A percentile compares a stretch with the other conserved stretches of the same genome.
These are phyloP conservation scores for Linyphia triangularis DNA, from an alignment of 2,888 invertebrate genomes.

Conservation along the genomic window DNA sequence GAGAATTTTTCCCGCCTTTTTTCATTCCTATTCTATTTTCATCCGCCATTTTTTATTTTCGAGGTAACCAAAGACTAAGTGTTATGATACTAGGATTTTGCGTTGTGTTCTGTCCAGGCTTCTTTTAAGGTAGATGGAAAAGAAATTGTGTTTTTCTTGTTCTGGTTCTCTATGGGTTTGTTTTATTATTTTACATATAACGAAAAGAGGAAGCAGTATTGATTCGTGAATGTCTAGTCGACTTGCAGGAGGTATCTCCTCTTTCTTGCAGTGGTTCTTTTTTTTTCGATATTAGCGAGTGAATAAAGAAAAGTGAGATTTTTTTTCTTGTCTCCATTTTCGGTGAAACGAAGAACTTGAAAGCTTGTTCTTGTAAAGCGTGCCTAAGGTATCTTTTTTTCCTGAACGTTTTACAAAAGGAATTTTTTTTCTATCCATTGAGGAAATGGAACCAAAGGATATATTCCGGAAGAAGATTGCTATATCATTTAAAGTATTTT, in stretches of 20 bases:
- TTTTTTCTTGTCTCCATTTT: background rate
- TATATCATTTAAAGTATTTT: too few species aligned
- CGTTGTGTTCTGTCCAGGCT: background rate
- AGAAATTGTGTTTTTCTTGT: background rate
- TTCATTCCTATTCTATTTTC: constrained; percentile 59
- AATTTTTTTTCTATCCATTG: too few species aligned
- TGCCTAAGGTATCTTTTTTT: background rate
- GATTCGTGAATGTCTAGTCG: constrained; percentile 3
- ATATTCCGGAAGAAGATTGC: too few species aligned
- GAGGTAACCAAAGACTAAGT: constrained; percentile 61
- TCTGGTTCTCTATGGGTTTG: background rate
- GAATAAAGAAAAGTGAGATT: background rate
- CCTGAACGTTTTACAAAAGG: background rate
- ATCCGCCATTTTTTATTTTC: constrained; percentile 1
- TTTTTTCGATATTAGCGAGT: constrained; percentile 19
- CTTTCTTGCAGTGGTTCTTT: background rate
- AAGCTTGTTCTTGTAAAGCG: background rate
- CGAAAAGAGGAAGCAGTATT: constrained; percentile 19
- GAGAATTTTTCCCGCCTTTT: constrained; percentile 16
- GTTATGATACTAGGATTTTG: constrained; percentile 46
- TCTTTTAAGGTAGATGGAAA: background rate
- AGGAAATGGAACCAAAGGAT: too few species aligned
- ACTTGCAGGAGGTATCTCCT: background rate
- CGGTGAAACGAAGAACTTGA: background rate
- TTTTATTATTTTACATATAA: constrained; percentile 37